Conservation (phyloP, 2,113 vertebrate genomes). For the Phrynocephalus versicolor region DNA sequence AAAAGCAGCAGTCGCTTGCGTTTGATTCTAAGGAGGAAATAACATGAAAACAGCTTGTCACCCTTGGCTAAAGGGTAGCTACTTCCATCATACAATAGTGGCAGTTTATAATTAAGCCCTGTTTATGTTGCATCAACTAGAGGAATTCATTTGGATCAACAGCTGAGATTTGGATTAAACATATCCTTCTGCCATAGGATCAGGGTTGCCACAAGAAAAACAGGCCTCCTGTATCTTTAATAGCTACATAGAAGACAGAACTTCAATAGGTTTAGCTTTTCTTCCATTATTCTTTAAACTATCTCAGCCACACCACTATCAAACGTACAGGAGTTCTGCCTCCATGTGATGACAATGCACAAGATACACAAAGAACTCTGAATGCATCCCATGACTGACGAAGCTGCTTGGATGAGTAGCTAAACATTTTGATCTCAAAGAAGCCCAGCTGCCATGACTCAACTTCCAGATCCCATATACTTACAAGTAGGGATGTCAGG, state of each 20-base stretch:
- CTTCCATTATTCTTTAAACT: neutral
- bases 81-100: neutral
- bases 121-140: neutral
- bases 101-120: neutral
- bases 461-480: too few relatives aligned
- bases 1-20: too few relatives aligned
- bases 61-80: too few relatives aligned
- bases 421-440: too few relatives aligned
- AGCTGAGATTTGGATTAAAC: neutral
- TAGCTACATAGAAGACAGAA: neutral
- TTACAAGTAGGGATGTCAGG: too few relatives aligned
- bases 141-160: neutral
- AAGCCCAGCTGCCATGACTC: too few relatives aligned
- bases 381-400: too few relatives aligned
- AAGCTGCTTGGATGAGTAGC: too few relatives aligned
- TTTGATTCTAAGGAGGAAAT: too few relatives aligned
- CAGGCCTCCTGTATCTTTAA: neutral
- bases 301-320: neutral
- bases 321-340: neutral
- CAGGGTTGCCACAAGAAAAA: neutral
- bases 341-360: too few relatives aligned
- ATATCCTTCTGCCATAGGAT: neutral
- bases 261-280: neutral
- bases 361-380: too few relatives aligned
- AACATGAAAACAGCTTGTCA: too few relatives aligned